Evolutionary conservation across 1,140 invertebrate species (phyloP).

Genomic region (Hesperophylax magnus): DNA sequence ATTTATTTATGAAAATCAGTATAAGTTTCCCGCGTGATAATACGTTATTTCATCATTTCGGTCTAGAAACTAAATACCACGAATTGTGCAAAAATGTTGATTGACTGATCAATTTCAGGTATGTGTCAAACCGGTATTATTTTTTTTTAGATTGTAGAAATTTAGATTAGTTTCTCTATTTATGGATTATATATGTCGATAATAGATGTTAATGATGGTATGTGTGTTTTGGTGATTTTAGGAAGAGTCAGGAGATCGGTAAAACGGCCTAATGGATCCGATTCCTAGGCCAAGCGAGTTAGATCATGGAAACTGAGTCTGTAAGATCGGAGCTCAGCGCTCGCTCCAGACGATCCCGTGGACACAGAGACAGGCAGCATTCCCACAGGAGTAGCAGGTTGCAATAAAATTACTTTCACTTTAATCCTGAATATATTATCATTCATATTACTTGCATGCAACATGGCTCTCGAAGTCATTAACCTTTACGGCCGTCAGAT

Average conservation of each 20-base stretch:
- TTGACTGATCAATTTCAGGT: slow-evolving; percentile 34
- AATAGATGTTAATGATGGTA: neutral
- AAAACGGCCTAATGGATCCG: slow-evolving; percentile 70
- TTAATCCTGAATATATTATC: neutral
- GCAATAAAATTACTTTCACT: too few relatives aligned
- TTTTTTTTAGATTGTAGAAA: slow-evolving; percentile 23
- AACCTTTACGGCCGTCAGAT: neutral
- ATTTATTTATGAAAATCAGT: too few relatives aligned
- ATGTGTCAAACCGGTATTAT: slow-evolving; percentile 52
- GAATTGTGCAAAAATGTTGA: slow-evolving; percentile 22
- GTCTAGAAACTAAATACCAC: neutral
- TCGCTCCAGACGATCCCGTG: slow-evolving; percentile 71
- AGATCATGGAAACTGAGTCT: slow-evolving; percentile 75
- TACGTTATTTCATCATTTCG: neutral
- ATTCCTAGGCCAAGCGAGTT: slow-evolving; percentile 65
- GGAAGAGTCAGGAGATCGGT: slow-evolving; percentile 5
- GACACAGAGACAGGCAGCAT: slow-evolving; percentile 72
- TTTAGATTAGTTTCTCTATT: slow-evolving; percentile 21
- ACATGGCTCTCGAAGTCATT: slow-evolving; percentile 3
- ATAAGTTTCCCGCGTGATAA: too few relatives aligned
- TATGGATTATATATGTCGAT: neutral
- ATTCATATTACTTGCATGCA: neutral
- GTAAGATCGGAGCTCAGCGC: slow-evolving; percentile 76
- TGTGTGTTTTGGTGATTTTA: slow-evolving; percentile 19
- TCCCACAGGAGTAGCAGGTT: slow-evolving; percentile 73